phyloP scores from a whole-genome alignment of 2,797 vertebrate species.

The Rhabdomys pumilio region DNA sequence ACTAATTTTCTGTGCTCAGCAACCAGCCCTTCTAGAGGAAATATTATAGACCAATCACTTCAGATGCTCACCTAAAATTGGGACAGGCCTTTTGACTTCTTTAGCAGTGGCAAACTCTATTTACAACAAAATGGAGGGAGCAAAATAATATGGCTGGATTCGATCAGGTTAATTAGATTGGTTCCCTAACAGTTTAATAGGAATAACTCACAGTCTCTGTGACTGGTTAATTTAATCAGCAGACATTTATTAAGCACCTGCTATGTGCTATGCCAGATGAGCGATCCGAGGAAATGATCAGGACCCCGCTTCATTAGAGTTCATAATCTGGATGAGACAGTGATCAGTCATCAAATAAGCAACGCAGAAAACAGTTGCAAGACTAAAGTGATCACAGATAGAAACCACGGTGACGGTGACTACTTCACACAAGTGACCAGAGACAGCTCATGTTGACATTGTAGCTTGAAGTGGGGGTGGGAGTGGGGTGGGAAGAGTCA shows the following conservation, averaged over 20 bases:
- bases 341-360: not conserved
- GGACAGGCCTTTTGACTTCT: not conserved
- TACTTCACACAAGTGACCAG: not conserved
- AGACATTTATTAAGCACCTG: not conserved
- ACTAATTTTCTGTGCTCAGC: constrained; percentile 32
- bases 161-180: not conserved
- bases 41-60: not conserved
- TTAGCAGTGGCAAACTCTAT: not conserved
- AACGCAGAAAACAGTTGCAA: not conserved
- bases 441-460: not conserved
- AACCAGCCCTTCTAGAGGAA: constrained; percentile 8
- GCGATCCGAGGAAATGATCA: not conserved
- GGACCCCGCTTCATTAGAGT: not conserved
- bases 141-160: not conserved
- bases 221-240: constrained; percentile 6
- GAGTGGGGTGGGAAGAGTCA: not conserved
- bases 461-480: not conserved
- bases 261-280: not conserved
- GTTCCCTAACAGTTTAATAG: constrained; percentile 3
- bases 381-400: not conserved
- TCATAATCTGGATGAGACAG: not conserved
- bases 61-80: constrained; percentile 4
- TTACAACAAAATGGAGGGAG: not conserved
- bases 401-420: not conserved
- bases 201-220: not conserved